A percentile compares a stretch with the other conserved stretches of the same genome.
These are phyloP conservation scores for Chiroxiphia lanceolata DNA, from an alignment of 2,797 vertebrate genomes.

Conservation along the genomic window DNA sequence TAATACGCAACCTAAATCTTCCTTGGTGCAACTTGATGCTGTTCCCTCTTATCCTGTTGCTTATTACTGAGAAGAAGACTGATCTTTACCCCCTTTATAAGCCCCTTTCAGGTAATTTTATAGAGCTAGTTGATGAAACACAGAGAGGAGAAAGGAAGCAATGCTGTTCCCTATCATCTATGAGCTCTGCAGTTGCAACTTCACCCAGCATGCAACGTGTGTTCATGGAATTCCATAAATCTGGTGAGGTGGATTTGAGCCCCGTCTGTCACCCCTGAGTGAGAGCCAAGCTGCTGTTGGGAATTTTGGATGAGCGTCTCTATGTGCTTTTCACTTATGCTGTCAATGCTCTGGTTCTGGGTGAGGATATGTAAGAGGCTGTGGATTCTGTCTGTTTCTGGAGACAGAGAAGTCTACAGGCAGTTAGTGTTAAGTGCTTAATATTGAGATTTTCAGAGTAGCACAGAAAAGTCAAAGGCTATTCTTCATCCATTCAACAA, in stretches of 20 bases:
- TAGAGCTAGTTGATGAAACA: background rate
- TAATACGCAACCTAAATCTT: background rate
- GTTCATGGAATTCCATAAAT: background rate
- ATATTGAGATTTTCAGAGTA: background rate
- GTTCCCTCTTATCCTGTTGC: background rate
- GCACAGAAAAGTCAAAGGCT: background rate
- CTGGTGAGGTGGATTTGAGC: background rate
- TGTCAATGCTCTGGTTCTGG: background rate
- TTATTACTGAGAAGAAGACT: background rate
- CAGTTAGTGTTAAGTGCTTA: background rate
- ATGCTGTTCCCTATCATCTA: background rate
- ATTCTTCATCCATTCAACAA: background rate
- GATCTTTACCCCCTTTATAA: background rate
- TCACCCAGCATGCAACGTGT: background rate
- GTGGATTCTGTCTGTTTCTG: background rate
- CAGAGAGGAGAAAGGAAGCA: background rate
- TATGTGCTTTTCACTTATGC: background rate
- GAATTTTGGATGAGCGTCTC: background rate
- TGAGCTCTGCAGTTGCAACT: background rate
- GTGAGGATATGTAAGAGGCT: background rate
- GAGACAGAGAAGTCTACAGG: background rate
- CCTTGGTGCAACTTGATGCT: background rate
- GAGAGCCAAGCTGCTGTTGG: background rate
- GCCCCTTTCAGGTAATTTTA: background rate
- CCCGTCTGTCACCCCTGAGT: background rate